Evolutionary conservation across 2,888 invertebrate species (phyloP).

Genomic region (Phortica okadai): DNA sequence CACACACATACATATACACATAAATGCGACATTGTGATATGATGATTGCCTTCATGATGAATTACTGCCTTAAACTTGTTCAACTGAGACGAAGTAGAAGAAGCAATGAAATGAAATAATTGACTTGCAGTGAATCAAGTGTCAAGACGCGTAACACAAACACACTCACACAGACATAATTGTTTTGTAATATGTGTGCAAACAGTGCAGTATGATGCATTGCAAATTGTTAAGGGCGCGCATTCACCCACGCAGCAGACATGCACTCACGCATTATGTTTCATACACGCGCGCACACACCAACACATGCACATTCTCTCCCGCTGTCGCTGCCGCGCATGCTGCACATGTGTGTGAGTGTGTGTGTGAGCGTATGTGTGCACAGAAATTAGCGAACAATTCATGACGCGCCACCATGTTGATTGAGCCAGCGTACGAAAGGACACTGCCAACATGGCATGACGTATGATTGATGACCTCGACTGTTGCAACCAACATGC

Average conservation of each 20-base stretch:
- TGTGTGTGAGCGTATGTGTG: slow-evolving; percentile 40
- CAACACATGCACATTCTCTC: not conserved
- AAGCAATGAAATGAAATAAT: not conserved
- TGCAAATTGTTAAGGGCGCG: slow-evolving; percentile 32
- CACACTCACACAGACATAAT: slow-evolving; percentile 18
- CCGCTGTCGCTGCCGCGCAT: too few species aligned
- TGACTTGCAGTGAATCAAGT: slow-evolving; percentile 32
- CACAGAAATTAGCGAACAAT: slow-evolving; percentile 60
- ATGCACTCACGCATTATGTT: too few species aligned
- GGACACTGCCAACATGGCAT: slow-evolving; percentile 45
- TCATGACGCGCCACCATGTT: too few species aligned
- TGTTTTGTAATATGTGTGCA: slow-evolving; percentile 17
- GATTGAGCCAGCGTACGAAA: not conserved
- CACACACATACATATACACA: not conserved
- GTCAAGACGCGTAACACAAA: slow-evolving; percentile 20
- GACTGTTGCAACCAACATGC: not conserved
- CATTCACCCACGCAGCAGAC: not conserved
- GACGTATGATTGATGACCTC: slow-evolving; percentile 64
- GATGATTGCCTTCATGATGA: slow-evolving; percentile 2
- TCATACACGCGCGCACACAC: too few species aligned
- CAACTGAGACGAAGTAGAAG: not conserved
- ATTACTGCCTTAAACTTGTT: not conserved
- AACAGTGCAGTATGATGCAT: slow-evolving; percentile 53
- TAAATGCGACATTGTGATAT: not conserved
- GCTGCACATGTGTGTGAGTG: not conserved